These are phyloP conservation scores for Pseudomugil tenellus DNA, from an alignment of 2,797 vertebrate species.

Conservation along the genomic window DNA sequence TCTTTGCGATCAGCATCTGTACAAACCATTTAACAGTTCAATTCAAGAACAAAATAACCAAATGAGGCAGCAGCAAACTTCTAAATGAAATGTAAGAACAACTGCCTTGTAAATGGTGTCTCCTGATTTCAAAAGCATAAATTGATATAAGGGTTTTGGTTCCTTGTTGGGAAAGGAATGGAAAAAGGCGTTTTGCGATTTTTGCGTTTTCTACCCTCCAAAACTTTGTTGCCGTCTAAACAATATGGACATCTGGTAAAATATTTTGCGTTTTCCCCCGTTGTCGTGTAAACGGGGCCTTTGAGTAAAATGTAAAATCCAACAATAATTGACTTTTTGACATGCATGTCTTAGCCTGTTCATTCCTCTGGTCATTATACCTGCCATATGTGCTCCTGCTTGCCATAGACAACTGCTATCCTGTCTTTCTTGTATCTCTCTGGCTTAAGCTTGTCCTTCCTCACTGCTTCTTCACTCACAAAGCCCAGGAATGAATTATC, in stretches of 20 bases:
- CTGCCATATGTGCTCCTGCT: slow-evolving; percentile 83
- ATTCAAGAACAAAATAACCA: neutral
- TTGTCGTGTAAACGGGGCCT: too few relatives aligned
- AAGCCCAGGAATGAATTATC: slow-evolving; percentile 84
- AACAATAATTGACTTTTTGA: neutral
- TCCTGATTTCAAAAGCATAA: neutral
- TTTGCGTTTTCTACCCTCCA: too few relatives aligned
- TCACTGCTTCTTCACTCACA: slow-evolving; percentile 68
- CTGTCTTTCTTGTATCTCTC: slow-evolving; percentile 59
- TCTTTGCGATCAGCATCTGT: neutral
- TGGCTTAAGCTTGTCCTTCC: slow-evolving; percentile 29
- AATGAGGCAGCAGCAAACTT: neutral
- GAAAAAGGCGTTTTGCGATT: too few relatives aligned
- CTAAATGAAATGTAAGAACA: neutral
- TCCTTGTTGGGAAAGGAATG: neutral
- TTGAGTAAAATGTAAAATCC: neutral
- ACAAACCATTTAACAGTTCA: neutral
- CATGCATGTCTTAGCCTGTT: neutral
- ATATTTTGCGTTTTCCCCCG: too few relatives aligned
- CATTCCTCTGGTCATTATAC: slow-evolving; percentile 36
- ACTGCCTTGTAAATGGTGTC: neutral
- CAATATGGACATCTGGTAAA: too few relatives aligned
- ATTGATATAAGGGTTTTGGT: neutral
- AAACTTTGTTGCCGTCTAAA: too few relatives aligned
- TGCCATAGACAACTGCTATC: slow-evolving; percentile 79